Evolutionary conservation across 2,888 invertebrate species (phyloP).

Genomic region (Drosophila ochracea): DNA sequence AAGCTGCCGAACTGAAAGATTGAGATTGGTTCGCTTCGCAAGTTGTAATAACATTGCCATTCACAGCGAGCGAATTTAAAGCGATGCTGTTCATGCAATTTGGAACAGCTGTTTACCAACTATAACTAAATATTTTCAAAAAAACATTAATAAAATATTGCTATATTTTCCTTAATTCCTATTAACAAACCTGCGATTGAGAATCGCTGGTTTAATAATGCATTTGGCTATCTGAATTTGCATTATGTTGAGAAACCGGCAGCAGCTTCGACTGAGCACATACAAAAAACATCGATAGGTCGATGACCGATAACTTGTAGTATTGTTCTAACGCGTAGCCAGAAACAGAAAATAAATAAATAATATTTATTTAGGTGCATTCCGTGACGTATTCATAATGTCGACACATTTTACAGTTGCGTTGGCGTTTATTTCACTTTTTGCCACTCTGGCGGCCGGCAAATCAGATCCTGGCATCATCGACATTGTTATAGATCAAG

Average conservation of each 20-base stretch:
- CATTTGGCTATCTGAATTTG: background rate
- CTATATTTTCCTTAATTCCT: background rate
- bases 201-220: background rate
- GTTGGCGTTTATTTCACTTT: slow-evolving; percentile 50
- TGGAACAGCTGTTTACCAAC: slow-evolving; percentile 25
- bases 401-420: slow-evolving; percentile 40
- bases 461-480: slow-evolving; percentile 66
- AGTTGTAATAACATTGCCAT: slow-evolving; percentile 15
- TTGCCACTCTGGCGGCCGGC: slow-evolving; percentile 30
- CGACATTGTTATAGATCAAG: slow-evolving; percentile 53
- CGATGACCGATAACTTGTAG: slow-evolving; percentile 36
- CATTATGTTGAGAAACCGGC: slow-evolving; percentile 27
- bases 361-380: slow-evolving; percentile 55
- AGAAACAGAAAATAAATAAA: slow-evolving; percentile 47
- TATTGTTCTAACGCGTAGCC: slow-evolving; percentile 60
- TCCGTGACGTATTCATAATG: slow-evolving; percentile 35
- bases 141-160: background rate
- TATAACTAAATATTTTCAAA: background rate
- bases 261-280: slow-evolving; percentile 23
- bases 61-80: slow-evolving; percentile 18
- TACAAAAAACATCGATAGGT: slow-evolving; percentile 40
- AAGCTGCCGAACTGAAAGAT: slow-evolving; percentile 1
- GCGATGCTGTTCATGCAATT: background rate
- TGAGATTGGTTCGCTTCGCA: slow-evolving; percentile 3
- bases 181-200: background rate